Base-by-base conservation (phyloP, 2,113 vertebrate genomes). In the Picathartes gymnocephalus region DNA sequence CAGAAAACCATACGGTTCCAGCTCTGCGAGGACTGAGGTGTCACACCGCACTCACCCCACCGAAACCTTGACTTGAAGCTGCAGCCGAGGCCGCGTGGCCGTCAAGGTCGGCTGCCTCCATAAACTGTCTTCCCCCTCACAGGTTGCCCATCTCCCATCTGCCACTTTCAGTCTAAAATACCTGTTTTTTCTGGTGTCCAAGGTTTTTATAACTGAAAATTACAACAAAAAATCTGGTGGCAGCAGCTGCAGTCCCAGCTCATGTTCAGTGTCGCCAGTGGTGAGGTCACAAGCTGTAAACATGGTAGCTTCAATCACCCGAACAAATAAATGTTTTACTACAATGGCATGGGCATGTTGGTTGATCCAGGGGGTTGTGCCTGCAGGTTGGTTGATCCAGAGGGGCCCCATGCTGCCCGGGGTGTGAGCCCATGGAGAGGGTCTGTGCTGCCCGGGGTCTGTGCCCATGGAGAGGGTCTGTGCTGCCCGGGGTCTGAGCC, bases 251-350 rank as follows among this genome's bases (percentile, higher is more conserved):
- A 86, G 90, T 96, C 94, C 86, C 80, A 45, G 82, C 86, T 92
- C 96, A 92, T 95, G 93, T 96, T 93, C 42, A n/a, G 47, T 90
- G 96, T 97, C 37, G 4, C 95, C 95, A 90, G 93, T 84, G 96
- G 97, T 98, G 97, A 97, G 94, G 91, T 97, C 97, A 95, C 94
- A 57, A 74, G 97, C 96, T 97, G 97, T 98, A 97, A 95, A 97
- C 97, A 77, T 84, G 96, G 96, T 98, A 97, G 96, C 97, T 97
- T 97, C 81, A 95, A 96, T 97, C 98, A 97, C 97, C 95, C 96
- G 95, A 97, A 97, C 89, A 95, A 98, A 98, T 98, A 98, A 98
- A 98, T 97, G 98, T 98, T 98, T 98, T 98, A 96, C 95, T 97
- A 97, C 53, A 60, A 97, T 1, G 64, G 69, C 42, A 73, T 83